Evolutionary conservation across 2,797 vertebrate species (phyloP), one percentile per base, ranked within the genome.

Genomic region (Margarornis squamiger): DNA sequence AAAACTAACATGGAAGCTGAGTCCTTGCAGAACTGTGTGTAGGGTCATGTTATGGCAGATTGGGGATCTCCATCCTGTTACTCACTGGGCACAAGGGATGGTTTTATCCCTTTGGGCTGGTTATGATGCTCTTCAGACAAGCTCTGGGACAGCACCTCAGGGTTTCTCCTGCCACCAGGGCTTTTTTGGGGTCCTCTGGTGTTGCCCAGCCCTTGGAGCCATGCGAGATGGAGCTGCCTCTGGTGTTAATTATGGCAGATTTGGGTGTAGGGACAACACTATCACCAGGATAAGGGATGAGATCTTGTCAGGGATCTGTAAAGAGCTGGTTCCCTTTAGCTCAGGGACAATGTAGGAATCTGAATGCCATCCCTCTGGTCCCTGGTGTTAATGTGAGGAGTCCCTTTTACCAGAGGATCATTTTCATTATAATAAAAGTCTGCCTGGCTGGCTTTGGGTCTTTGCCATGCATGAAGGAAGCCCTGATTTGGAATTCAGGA

Each of bases 371-470:
- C 61, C 51, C 63, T 66, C 21, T 19, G 30, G 59, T 79, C 75
- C n/a, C 52, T 48, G 6, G 5, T 19, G 8, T 52, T 74, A 10
- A 57, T 23, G 57, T 8, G 29, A 83, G 63, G 67, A 76, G 51
- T 38, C 46, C 43, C 29, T 85, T 94, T 55, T 24, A 32, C 11
- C 66, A 63, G 55, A 48, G 70, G 26, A 82, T 55, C 55, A 52
- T 91, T 93, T 29, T 41, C 38, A 5, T 58, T 38, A 7, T 16
- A 41, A 22, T 36, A 51, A 34, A 88, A 68, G 22, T 45, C 66
- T 88, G 48, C 43, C 61, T 78, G 72, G 19, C 24, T 94, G 57
- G 16, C 36, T 81, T 63, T 70, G 89, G 62, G 23, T 62, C 70
- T 78, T 27, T 36, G 66, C 81, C 62, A 29, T 32, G 43, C 30